These are phyloP conservation scores for Mayetiola destructor DNA, from an alignment of 2,888 invertebrate genomes.

Conservation along the genomic window DNA sequence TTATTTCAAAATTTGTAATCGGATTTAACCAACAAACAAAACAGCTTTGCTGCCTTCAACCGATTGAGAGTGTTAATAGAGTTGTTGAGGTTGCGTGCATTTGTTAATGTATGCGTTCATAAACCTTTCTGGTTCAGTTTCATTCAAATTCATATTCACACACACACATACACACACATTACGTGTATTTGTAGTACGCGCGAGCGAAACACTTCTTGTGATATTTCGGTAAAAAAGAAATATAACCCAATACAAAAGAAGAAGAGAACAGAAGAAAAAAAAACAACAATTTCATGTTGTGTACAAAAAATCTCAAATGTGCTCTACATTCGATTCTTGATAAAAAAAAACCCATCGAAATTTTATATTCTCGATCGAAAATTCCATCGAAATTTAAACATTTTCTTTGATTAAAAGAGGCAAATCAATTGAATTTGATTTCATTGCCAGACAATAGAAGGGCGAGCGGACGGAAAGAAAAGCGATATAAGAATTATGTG, in stretches of 20 bases:
- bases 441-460: too few species aligned
- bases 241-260: background rate
- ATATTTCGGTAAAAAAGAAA: conserved; percentile 7
- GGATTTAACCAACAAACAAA: background rate
- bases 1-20: background rate
- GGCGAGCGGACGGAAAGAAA: too few species aligned
- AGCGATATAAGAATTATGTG: conserved; percentile 12
- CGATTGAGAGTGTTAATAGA: background rate
- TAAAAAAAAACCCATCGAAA: background rate
- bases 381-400: background rate
- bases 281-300: background rate
- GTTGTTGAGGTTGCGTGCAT: background rate
- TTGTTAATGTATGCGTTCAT: background rate
- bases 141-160: background rate
- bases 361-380: background rate
- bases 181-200: conserved; percentile 12
- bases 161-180: background rate
- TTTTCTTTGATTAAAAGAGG: background rate
- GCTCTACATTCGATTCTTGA: too few species aligned
- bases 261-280: background rate
- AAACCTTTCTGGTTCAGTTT: background rate
- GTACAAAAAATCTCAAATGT: too few species aligned
- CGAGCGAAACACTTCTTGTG: conserved; percentile 4
- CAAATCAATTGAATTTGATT: too few species aligned
- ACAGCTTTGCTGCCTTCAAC: too few species aligned